A percentile compares a stretch with the other conserved stretches of the same genome.
Conservation (phyloP, 2,797 vertebrate species). For the Pangasius mekongensis region DNA sequence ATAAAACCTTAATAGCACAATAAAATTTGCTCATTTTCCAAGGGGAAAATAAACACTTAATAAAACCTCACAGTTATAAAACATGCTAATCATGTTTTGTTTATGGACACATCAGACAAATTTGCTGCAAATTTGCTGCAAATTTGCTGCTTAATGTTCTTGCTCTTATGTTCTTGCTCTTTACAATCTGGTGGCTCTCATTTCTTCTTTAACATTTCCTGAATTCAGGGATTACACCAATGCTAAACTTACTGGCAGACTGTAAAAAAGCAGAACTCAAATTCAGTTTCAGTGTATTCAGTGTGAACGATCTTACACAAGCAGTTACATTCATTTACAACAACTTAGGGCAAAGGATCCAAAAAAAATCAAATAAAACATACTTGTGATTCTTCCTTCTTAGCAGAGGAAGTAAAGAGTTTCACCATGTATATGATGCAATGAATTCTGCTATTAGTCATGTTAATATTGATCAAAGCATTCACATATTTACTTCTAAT, state of each 20-base stretch:
- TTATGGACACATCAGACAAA: neutral
- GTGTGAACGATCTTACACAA: neutral
- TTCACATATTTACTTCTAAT: neutral
- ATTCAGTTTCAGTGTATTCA: no score
- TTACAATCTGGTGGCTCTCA: neutral
- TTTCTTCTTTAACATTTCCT: neutral
- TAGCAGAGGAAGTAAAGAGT: neutral
- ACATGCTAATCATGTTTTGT: neutral
- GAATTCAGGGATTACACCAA: neutral
- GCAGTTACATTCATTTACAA: neutral
- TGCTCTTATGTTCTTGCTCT: neutral
- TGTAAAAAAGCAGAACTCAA: neutral
- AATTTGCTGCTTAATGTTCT: neutral
- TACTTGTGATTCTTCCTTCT: neutral
- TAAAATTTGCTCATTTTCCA: conserved; percentile 17
- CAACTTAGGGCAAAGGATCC: neutral
- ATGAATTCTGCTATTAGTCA: neutral
- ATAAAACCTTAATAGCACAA: conserved; percentile 17
- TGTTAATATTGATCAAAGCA: neutral
- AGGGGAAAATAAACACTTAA: conserved; percentile 19
- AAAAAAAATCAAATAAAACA: neutral
- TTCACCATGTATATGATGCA: neutral
- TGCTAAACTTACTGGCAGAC: neutral
- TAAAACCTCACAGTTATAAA: neutral
- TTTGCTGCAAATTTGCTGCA: neutral